Evolutionary conservation across 2,113 vertebrate genomes (phyloP), one percentile per base, ranked within the genome.

Genomic region (Prinia subflava): DNA sequence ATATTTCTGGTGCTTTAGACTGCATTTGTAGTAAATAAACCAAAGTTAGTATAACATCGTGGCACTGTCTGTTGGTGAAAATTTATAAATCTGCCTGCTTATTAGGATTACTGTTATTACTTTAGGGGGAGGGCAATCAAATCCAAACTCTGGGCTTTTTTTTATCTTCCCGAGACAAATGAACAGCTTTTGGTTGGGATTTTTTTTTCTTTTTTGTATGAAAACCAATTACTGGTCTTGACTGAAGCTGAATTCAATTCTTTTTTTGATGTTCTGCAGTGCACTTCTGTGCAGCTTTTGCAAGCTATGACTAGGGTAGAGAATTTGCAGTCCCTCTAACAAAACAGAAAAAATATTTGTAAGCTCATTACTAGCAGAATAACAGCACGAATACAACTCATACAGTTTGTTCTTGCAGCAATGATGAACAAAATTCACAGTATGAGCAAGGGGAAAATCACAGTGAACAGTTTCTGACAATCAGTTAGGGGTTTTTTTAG

Each of bases 201-300:
- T 97, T 96, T 56, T 35, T 97, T 97, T 94, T 96, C 39, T 39
- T 96, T 97, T 93, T 79, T 53, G 89, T 94, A 92, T 84, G 92
- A 97, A 98, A 97, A 89, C 90, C 79, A 97, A 98, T 98, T 98
- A 98, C 76, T 92, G 70, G 74, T 96, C 92, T 94, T 96, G 84
- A 93, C 89, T 96, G 96, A 94, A 96, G 94, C 94, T 95, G 97
- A 98, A 98, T 97, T 97, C 92, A 97, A 96, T 98, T 98, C 95
- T 94, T 89, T 95, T 97, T 96, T 83, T 92, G 91, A 97, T 95
- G 84, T 85, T 97, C 87, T 96, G 82, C 79, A 96, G 87, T 90
- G 31, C 50, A 73, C 94, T 96, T 97, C 82, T 47, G 44, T 92
- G 69, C 74, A 92, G 79, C 50, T 91, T 95, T 92, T 95, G 78